A percentile compares a stretch with the other conserved stretches of the same genome.
These are phyloP conservation scores for Astyanax mexicanus DNA, from an alignment of 2,797 vertebrate species.

Conservation along the genomic window DNA sequence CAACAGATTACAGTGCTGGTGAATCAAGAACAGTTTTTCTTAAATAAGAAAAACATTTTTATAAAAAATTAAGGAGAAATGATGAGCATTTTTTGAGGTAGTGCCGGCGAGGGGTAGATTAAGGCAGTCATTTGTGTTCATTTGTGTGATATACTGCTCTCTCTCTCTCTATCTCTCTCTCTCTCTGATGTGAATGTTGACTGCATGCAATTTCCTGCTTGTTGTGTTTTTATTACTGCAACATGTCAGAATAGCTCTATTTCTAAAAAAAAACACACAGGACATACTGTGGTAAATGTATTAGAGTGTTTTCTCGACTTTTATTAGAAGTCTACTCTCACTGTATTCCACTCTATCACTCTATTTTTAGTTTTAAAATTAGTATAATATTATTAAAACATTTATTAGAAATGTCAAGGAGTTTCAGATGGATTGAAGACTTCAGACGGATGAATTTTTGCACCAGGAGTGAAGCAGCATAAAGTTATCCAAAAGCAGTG, in stretches of 20 bases:
- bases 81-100: neutral
- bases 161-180: neutral
- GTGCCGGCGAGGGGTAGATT: neutral
- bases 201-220: slow-evolving; percentile 11
- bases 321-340: neutral
- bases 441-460: no score
- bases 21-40: no score
- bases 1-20: no score
- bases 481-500: no score
- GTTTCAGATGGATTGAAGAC: no score
- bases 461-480: no score
- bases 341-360: no score
- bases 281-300: neutral
- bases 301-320: neutral
- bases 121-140: neutral
- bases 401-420: no score
- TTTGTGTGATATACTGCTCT: neutral
- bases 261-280: neutral
- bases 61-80: no score
- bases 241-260: neutral
- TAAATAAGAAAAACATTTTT: no score
- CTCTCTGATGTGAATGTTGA: neutral
- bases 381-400: no score
- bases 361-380: no score
- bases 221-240: neutral